phyloP scores from a whole-genome alignment of 2,888 invertebrate genomes.

The Ophion ellenae region DNA sequence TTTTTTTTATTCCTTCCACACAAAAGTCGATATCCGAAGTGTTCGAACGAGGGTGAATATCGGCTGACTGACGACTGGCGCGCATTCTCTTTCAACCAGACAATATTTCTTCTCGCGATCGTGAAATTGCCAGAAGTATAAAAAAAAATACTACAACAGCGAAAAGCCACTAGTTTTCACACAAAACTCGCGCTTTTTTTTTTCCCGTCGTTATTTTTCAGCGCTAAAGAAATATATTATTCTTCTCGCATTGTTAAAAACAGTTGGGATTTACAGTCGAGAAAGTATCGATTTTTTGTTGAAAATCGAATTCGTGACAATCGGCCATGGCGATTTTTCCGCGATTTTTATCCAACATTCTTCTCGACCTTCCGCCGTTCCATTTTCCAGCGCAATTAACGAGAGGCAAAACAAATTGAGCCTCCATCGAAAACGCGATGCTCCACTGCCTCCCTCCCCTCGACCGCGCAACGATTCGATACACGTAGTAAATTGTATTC shows the following conservation, averaged over 20 bases:
- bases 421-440: background rate
- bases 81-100: constrained; percentile 4
- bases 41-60: constrained; percentile 12
- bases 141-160: background rate
- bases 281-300: background rate
- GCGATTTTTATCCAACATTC: too few species aligned
- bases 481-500: background rate
- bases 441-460: too few species aligned
- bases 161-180: background rate
- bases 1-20: constrained; percentile 27
- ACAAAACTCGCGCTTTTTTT: background rate
- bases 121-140: constrained; percentile 14
- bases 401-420: background rate
- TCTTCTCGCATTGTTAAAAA: background rate
- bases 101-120: constrained; percentile 25
- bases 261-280: background rate
- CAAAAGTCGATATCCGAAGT: constrained; percentile 52
- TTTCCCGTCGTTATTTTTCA: background rate
- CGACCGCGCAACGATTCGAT: background rate
- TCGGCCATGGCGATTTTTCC: too few species aligned
- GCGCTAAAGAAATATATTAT: background rate
- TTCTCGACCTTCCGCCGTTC: background rate
- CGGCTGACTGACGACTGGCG: constrained; percentile 21
- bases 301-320: too few species aligned
- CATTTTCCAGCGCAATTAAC: background rate